These are phyloP conservation scores for Penaeus vannamei DNA, from an alignment of 1,140 invertebrate genomes.

Conservation along the genomic window DNA sequence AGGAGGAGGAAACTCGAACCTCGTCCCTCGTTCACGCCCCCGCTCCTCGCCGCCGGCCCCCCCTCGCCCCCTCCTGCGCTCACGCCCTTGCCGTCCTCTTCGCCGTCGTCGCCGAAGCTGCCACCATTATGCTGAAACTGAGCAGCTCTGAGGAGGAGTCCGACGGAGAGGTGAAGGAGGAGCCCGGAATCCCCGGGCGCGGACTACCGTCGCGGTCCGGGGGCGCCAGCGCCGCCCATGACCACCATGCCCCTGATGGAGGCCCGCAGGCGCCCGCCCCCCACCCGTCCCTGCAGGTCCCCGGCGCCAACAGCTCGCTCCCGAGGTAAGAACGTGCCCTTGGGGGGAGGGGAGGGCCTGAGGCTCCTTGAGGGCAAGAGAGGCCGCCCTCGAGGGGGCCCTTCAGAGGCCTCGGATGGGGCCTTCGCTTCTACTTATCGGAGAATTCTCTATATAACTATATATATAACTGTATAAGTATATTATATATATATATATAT, in stretches of 20 bases:
- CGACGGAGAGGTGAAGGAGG: conserved; percentile 65
- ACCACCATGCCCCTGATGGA: conserved; percentile 31
- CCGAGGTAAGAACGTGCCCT: conserved; percentile 43
- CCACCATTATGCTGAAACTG: conserved; percentile 59
- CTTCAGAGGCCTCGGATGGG: too few species aligned
- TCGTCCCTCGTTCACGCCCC: not conserved
- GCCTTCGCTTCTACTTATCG: too few species aligned
- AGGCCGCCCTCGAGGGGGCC: not conserved
- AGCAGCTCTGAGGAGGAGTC: conserved; percentile 67
- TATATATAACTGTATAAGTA: too few species aligned
- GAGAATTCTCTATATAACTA: too few species aligned
- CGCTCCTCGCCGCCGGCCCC: not conserved
- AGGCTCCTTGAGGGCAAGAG: not conserved
- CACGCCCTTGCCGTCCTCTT: not conserved
- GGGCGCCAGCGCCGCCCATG: not conserved
- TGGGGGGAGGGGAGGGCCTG: too few species aligned
- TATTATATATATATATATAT: too few species aligned
- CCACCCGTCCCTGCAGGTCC: conserved; percentile 55
- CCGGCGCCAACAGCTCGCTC: conserved; percentile 27
- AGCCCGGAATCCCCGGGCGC: conserved; percentile 13
- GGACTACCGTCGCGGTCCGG: conserved; percentile 16
- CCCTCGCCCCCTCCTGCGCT: not conserved
- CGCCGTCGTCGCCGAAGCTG: not conserved
- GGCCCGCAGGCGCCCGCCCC: not conserved
- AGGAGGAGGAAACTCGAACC: too few species aligned